phyloP scores from a whole-genome alignment of 2,113 vertebrate genomes.

The Morone saxatilis region DNA sequence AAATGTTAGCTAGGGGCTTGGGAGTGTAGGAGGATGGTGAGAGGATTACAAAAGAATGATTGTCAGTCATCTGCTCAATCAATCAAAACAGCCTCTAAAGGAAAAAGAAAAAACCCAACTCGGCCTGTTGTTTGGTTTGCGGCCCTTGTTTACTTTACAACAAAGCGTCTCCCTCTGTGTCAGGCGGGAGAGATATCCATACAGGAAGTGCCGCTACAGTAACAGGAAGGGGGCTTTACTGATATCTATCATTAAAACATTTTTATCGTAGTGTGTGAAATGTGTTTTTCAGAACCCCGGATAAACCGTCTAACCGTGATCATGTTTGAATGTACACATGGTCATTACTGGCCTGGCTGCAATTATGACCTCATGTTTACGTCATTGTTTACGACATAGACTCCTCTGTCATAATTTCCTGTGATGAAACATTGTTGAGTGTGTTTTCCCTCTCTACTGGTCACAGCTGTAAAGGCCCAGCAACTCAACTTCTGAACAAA shows the following conservation, averaged over 20 bases:
- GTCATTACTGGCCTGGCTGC: conserved; percentile 12
- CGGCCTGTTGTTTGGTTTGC: conserved; percentile 49
- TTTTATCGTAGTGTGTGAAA: conserved; percentile 59
- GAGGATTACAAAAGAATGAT: conserved; percentile 40
- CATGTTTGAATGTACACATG: background rate
- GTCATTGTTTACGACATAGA: conserved; percentile 31
- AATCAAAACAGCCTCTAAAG: conserved; percentile 32
- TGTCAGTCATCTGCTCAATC: conserved; percentile 56
- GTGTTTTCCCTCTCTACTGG: background rate
- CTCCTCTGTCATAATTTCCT: conserved; percentile 14
- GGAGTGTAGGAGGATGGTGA: conserved; percentile 13
- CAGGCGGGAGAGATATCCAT: conserved; percentile 52
- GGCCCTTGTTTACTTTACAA: conserved; percentile 69
- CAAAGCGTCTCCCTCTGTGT: conserved; percentile 62
- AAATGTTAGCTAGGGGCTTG: conserved; percentile 18
- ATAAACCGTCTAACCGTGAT: conserved; percentile 18
- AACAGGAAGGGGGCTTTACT: conserved; percentile 76
- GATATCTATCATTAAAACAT: conserved; percentile 73
- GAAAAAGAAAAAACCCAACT: conserved; percentile 9
- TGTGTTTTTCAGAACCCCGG: conserved; percentile 44
- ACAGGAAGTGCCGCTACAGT: conserved; percentile 69
- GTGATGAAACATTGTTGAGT: background rate
- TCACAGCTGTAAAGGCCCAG: background rate
- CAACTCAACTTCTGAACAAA: background rate
- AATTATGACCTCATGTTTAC: conserved; percentile 31